Evolutionary conservation across 2,113 vertebrate genomes (phyloP).

Genomic region (Uria aalge): DNA sequence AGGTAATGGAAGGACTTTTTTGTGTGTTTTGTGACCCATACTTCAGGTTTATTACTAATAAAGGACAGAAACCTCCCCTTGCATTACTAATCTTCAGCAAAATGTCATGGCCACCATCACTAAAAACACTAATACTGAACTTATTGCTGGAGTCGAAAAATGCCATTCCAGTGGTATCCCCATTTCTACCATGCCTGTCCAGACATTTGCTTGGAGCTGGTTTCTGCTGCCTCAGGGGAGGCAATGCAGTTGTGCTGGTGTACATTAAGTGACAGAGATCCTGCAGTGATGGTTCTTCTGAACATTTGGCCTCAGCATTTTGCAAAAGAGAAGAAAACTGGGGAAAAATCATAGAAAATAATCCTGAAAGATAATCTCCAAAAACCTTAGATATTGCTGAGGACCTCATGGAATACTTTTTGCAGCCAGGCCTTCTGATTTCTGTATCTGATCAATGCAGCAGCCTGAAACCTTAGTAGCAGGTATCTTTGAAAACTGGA

Average conservation of each 20-base stretch:
- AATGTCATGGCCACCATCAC: not conserved
- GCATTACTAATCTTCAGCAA: not conserved
- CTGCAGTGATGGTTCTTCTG: not conserved
- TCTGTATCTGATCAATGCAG: not conserved
- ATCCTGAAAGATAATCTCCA: not conserved
- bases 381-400: not conserved
- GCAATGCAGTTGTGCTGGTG: not conserved
- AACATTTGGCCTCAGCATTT: not conserved
- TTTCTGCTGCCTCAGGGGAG: not conserved
- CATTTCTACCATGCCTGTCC: not conserved
- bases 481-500: not conserved
- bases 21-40: not conserved
- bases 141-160: not conserved
- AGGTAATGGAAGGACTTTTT: not conserved
- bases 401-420: not conserved
- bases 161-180: not conserved
- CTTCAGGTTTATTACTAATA: not conserved
- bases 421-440: not conserved
- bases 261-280: not conserved
- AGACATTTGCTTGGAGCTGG: not conserved
- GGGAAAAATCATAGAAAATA: not conserved
- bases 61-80: not conserved
- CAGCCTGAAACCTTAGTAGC: not conserved
- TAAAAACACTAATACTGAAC: not conserved
- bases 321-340: not conserved